Base-by-base conservation (phyloP, 2,888 invertebrate species). In the Cosmia trapezina region DNA sequence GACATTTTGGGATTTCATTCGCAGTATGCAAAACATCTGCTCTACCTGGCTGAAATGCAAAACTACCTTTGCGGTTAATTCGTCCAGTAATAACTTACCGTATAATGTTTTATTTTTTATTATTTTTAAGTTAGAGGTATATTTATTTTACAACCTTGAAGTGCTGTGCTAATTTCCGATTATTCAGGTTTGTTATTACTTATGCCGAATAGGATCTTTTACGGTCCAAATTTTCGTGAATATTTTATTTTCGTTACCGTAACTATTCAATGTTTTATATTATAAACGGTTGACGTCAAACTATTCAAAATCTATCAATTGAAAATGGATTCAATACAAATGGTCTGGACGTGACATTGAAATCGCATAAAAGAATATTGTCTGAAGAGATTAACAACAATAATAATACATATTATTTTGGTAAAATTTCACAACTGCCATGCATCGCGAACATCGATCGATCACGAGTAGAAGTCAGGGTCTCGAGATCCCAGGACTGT, bases 381-480 rank as follows among this genome's bases (percentile, higher is more conserved):
- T 83, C 69, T 76, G 73, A 70, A 75, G 68, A 80, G 49, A 65
- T 80, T 53, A 76, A 74, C 56, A 59, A 56, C 67, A 76, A 73
- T 63, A 78, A 72, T 73, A 80, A 77, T 71, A 73, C 60, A 70
- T 70, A 73, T 75, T 79, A 81, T 83, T 81, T 82, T 79, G 67
- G 75, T 69, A 70, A 75, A 74, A 78, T 87, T 87, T 76, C 83
- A 76, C 87, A 87, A 87, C 51, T 71, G 56, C 60, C 67, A 74
- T 79, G 62, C 65, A 74, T 79, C 62, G 49, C 75, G 73, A 75
- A 66, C 79, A 82, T 85, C 82, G 73, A 83, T 87, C 84, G 75
- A 75, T 79, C 80, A 83, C 63, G 70, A 73, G 74, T 57, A 73
- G 54, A 78, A 88, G 87, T 90, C 93, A 94, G 90, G 94, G 94